These are phyloP conservation scores for Pterocles burchelli DNA, from an alignment of 2,113 vertebrate species.

Conservation along the genomic window DNA sequence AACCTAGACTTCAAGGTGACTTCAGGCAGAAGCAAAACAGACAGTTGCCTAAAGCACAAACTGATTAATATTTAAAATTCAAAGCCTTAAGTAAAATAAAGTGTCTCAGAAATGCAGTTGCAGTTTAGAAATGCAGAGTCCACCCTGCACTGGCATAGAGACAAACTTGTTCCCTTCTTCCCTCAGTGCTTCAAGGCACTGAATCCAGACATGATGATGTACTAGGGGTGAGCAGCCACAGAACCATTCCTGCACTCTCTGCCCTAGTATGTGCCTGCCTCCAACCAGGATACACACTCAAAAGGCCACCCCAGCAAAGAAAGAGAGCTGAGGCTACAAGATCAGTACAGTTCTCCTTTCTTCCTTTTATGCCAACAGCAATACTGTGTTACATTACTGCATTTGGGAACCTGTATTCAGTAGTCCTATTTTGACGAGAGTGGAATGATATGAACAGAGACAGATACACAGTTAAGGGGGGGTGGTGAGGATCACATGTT, in stretches of 20 bases:
- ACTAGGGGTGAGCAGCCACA: background rate
- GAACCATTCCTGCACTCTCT: background rate
- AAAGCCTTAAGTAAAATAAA: background rate
- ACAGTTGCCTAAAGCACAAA: background rate
- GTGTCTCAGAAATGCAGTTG: background rate
- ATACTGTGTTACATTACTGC: background rate
- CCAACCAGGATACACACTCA: background rate
- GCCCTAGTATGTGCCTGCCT: background rate
- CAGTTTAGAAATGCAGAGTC: background rate
- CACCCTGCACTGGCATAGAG: background rate
- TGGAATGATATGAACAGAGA: background rate
- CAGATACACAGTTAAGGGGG: accelerated
- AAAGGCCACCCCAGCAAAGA: background rate
- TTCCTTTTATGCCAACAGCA: background rate
- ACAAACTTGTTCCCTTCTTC: background rate
- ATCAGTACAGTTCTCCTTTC: background rate
- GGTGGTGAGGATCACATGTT: background rate
- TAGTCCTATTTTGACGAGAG: background rate
- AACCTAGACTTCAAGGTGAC: background rate
- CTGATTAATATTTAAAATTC: background rate
- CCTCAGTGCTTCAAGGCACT: background rate
- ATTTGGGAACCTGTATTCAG: background rate
- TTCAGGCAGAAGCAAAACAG: background rate
- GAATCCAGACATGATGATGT: accelerated
- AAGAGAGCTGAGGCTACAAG: background rate